Base-by-base conservation (phyloP, 2,888 invertebrate species). In the Phrixothrix hirtus region DNA sequence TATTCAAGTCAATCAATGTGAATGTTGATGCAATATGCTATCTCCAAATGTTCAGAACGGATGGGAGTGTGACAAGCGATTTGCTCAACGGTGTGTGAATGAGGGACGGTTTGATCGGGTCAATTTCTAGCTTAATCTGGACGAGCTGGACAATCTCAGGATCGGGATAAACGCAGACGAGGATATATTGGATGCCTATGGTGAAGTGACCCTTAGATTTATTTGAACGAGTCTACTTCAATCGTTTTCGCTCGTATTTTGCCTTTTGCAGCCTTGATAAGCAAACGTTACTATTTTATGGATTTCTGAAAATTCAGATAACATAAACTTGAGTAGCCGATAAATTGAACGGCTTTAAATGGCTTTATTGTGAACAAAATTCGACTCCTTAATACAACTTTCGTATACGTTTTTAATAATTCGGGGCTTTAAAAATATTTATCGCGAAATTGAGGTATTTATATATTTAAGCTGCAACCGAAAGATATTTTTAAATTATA, bases 71-170 rank as follows among this genome's bases (percentile, higher is more conserved):
- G 70, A 70, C 70, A 70, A 68, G 67, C 69, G 71, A 74, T 75
- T 73, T 74, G 74, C 65, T 61, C 67, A 75, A 67, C 73, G 72
- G 71, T 59, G 72, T 74, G 74, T 73, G 73, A 75, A 74, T 75
- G 75, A 75, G 70, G 69, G 69, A 75, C 73, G 71, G 71, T 65
- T 65, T 72, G 71, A 73, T 72, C 71, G 72, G 72, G 72, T 73
- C 74, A 73, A 74, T 74, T 74, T 71, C 73, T 71, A 64, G 72
- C 72, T 72, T 74, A n/a, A n/a, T n/a, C n/a, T n/a, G n/a, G n/a
- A n/a, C 70, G 68, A 64, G 51, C 63, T 55, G 71, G 70, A 70
- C 71, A 69, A 71, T 70, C 72, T 71, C 71, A 70, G 71, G 61
- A 66, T 65, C 64, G 64, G 68, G 64, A 64, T 64, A 64, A 64